Evolutionary conservation across 2,113 vertebrate species (phyloP), one percentile per base, ranked within the genome.

Genomic region (Chionodraco myersi): DNA sequence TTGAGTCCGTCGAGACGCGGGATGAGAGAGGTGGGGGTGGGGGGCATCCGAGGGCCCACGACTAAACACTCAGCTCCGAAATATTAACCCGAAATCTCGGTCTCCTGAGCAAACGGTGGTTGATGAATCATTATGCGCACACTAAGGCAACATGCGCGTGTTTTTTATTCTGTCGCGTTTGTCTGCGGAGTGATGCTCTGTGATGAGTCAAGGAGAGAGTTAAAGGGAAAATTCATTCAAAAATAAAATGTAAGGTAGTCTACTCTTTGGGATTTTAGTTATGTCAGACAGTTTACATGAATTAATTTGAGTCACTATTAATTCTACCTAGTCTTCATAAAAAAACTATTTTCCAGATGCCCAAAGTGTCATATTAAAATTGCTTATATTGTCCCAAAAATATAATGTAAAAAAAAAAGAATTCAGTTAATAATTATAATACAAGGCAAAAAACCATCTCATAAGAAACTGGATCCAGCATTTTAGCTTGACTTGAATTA

Each of bases 1-100:
- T 84, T 92, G 71, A 87, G 77, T 90, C 91, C 83, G 77, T 88
- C 62, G 91, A 92, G 92, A 92, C 91, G 86, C 88, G 86, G 88
- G 91, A 93, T 90, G 91, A 84, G 91, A 54, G 86, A 77, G 83
- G 83, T 66, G 88, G 87, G 85, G 84, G 86, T 82, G 92, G 90
- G 30, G 85, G 87, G 84, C 88, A 88, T 90, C 88, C 66, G 85
- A 91, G 86, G 85, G 88, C 89, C 91, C 88, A 90, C 91, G 89
- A 89, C 80, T 12, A 80, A 84, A 79, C 87, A 78, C 71, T 70
- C 86, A 83, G 80, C 84, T 77, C 68, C 56, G 36, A 77, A 30
- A 81, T 41, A 93, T 89, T 79, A 90, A 91, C 44, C 85, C 70
- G 47, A 76, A 86, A 87, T 83, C 76, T 87, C 79, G 70, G 78